phyloP scores from a whole-genome alignment of 1,140 invertebrate genomes.

The Dolichoris vasculosae region DNA sequence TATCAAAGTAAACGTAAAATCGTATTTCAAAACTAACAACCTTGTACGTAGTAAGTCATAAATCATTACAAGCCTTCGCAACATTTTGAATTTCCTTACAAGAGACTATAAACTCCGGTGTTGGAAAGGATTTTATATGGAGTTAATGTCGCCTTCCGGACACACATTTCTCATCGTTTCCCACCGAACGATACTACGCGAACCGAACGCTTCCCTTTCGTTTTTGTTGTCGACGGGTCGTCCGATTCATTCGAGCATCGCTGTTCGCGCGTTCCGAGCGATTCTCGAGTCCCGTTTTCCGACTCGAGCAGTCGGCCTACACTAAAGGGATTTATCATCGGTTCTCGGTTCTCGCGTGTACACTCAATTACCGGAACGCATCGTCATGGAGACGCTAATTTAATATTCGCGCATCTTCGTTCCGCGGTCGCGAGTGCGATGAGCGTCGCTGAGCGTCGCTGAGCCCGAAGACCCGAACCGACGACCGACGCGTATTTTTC shows the following conservation, averaged over 20 bases:
- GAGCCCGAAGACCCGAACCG: neutral
- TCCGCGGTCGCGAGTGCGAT: neutral
- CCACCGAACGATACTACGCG: too few relatives aligned
- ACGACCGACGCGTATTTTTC: neutral
- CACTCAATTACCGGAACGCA: conserved; percentile 53
- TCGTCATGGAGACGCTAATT: conserved; percentile 68
- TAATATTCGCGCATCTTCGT: conserved; percentile 59
- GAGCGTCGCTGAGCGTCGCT: too few relatives aligned
- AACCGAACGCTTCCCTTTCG: neutral
- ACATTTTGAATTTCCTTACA: neutral
- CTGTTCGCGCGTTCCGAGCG: neutral
- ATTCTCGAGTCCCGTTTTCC: too few relatives aligned
- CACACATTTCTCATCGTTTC: neutral
- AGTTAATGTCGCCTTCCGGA: neutral
- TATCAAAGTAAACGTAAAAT: neutral
- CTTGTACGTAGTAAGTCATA: neutral
- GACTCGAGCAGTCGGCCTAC: neutral
- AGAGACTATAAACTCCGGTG: neutral
- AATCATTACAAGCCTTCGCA: too few relatives aligned
- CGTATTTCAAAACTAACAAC: neutral
- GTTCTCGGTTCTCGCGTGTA: neutral
- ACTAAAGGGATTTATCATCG: neutral
- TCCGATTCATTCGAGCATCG: neutral
- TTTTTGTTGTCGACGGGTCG: neutral
- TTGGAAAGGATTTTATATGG: neutral